phyloP scores from a whole-genome alignment of 2,797 vertebrate species.

The Neosilurus mollespiculum region DNA sequence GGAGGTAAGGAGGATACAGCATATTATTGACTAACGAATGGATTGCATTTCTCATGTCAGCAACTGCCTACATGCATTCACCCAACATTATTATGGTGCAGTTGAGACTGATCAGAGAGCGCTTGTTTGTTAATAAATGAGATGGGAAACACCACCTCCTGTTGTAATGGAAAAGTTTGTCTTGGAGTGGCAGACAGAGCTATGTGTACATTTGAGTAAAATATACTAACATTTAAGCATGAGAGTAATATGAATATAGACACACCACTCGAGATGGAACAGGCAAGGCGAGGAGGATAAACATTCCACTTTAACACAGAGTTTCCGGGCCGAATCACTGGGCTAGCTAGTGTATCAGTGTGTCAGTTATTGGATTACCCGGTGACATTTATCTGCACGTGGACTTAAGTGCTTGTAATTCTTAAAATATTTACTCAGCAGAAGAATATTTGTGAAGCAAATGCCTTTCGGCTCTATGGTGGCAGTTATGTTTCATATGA shows the following conservation, averaged over 20 bases:
- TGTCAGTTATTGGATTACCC: slow-evolving; percentile 66
- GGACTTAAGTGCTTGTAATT: slow-evolving; percentile 61
- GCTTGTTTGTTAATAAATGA: slow-evolving; percentile 7
- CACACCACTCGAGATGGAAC: slow-evolving; percentile 56
- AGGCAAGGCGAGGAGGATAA: slow-evolving; percentile 61
- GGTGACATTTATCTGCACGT: slow-evolving; percentile 58
- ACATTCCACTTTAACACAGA: slow-evolving; percentile 71
- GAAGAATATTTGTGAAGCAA: slow-evolving; percentile 60
- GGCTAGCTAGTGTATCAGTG: slow-evolving; percentile 63
- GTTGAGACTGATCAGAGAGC: background rate
- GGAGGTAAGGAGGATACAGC: slow-evolving; percentile 77
- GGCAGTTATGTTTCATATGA: slow-evolving; percentile 37
- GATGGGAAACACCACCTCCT: slow-evolving; percentile 17
- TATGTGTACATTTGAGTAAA: slow-evolving; percentile 54
- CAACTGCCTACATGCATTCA: background rate
- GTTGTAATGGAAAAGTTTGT: slow-evolving; percentile 38
- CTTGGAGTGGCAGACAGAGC: slow-evolving; percentile 44
- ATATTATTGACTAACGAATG: background rate
- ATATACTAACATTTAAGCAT: slow-evolving; percentile 59
- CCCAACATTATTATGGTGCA: background rate
- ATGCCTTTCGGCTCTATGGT: slow-evolving; percentile 57
- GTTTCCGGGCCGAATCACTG: slow-evolving; percentile 64
- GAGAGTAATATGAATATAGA: slow-evolving; percentile 50
- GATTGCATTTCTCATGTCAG: background rate
- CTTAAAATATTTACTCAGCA: slow-evolving; percentile 64